A percentile compares a stretch with the other conserved stretches of the same genome.
Conservation (phyloP, 1,140 invertebrate genomes). For the Pygmarrhopalites habei region DNA sequence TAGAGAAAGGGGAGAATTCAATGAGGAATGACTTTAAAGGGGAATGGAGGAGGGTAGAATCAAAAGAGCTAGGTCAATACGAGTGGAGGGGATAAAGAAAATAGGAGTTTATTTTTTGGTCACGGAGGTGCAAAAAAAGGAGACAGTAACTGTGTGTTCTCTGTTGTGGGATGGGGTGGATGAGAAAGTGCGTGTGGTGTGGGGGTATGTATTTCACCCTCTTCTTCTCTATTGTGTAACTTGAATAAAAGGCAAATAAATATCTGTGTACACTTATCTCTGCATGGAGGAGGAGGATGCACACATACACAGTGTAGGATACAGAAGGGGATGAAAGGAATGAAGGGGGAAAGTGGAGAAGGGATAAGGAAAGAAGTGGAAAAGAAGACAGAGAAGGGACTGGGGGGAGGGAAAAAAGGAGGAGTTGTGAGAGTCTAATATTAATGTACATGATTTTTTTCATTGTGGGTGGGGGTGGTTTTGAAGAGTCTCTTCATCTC, state of each 20-base stretch:
- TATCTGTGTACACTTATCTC: slow-evolving; percentile 6
- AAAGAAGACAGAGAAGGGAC: too few relatives aligned
- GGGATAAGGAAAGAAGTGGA: slow-evolving; percentile 8
- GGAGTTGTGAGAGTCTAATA: too few relatives aligned
- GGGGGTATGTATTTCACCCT: too few relatives aligned
- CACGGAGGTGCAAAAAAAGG: background rate
- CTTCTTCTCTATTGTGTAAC: slow-evolving; percentile 1
- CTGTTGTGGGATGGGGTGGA: slow-evolving; percentile 10
- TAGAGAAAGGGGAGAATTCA: slow-evolving; percentile 10
- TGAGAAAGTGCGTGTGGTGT: background rate
- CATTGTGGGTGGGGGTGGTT: too few relatives aligned
- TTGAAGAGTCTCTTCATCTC: too few relatives aligned
- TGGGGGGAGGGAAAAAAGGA: too few relatives aligned
- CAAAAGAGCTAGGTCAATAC: too few relatives aligned
- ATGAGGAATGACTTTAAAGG: too few relatives aligned
- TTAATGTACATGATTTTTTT: too few relatives aligned
- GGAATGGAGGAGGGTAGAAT: too few relatives aligned
- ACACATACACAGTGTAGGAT: background rate
- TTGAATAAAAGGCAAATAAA: slow-evolving; percentile 20
- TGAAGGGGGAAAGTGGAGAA: slow-evolving; percentile 9
- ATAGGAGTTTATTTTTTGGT: slow-evolving; percentile 21
- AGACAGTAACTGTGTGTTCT: background rate
- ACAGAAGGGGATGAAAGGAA: slow-evolving; percentile 1
- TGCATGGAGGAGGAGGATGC: background rate
- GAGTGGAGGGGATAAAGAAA: slow-evolving; percentile 9